Evolutionary conservation across 1,140 invertebrate species (phyloP).

Genomic region (Linepithema humile): DNA sequence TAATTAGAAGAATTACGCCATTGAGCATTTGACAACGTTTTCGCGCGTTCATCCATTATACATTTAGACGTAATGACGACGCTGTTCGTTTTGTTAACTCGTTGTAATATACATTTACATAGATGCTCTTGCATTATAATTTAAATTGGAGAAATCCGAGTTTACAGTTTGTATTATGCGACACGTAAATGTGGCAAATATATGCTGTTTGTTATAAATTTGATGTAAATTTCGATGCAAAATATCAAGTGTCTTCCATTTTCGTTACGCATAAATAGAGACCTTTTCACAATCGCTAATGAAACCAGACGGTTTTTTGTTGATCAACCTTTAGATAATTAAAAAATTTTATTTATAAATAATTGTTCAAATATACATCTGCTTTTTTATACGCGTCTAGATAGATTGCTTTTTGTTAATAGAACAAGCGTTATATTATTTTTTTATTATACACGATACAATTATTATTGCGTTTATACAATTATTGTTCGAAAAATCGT

Average conservation of each 20-base stretch:
- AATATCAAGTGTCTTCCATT: not conserved
- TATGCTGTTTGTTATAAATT: slow-evolving; percentile 11
- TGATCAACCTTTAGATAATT: not conserved
- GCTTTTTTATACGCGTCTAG: not conserved
- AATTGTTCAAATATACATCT: not conserved
- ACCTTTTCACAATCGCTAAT: not conserved
- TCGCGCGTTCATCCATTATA: not conserved
- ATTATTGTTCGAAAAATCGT: not conserved
- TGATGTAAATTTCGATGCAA: not conserved
- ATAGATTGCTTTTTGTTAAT: not conserved
- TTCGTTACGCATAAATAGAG: not conserved
- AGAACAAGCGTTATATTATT: not conserved
- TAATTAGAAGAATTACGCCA: not conserved
- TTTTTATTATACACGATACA: not conserved
- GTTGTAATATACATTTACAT: not conserved
- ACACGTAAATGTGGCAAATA: not conserved
- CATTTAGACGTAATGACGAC: not conserved
- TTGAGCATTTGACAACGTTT: not conserved
- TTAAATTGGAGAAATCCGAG: slow-evolving; percentile 3
- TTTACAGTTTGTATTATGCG: not conserved
- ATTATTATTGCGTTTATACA: no score
- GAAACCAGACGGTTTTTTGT: no score
- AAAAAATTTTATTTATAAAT: slow-evolving; percentile 3
- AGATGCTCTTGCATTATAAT: not conserved
- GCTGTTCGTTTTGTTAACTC: not conserved